Evolutionary conservation across 2,113 vertebrate species (phyloP).

Genomic region (Speoplatyrhinus poulsoni): DNA sequence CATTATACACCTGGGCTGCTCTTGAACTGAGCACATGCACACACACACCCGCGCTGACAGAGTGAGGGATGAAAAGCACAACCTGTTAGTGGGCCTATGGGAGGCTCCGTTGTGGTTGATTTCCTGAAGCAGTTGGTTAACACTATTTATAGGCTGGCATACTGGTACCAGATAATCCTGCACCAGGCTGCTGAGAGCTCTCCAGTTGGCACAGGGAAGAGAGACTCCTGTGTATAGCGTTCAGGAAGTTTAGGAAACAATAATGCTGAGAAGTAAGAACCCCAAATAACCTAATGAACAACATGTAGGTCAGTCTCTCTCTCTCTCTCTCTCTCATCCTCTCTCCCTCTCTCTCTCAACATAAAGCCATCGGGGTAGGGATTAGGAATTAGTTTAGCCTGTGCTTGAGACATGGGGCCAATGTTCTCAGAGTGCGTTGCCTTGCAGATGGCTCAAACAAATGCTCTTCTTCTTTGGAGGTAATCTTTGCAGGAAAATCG

Average conservation of each 20-base stretch:
- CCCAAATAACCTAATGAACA: constrained; percentile 47
- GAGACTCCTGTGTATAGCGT: constrained; percentile 45
- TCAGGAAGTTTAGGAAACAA: constrained; percentile 46
- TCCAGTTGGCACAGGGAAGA: constrained; percentile 66
- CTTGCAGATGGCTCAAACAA: neutral
- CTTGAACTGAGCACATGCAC: constrained; percentile 25
- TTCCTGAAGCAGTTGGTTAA: constrained; percentile 75
- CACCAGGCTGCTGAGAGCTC: constrained; percentile 70
- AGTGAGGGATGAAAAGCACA: constrained; percentile 67
- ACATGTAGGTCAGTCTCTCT: constrained; percentile 3
- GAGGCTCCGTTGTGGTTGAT: constrained; percentile 71
- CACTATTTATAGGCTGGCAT: constrained; percentile 72
- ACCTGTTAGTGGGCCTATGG: constrained; percentile 70
- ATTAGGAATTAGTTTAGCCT: neutral
- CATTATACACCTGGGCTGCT: constrained; percentile 19
- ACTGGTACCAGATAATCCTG: constrained; percentile 75
- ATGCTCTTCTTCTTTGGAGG: neutral
- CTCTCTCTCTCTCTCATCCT: neutral
- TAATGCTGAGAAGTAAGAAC: constrained; percentile 40
- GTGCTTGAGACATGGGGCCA: neutral
- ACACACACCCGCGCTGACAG: constrained; percentile 44
- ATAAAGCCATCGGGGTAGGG: neutral
- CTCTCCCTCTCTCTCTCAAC: neutral
- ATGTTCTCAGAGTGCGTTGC: neutral
- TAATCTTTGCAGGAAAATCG: constrained; percentile 25